These are phyloP conservation scores for Clarias gariepinus DNA, from an alignment of 2,113 vertebrate genomes.

Conservation along the genomic window DNA sequence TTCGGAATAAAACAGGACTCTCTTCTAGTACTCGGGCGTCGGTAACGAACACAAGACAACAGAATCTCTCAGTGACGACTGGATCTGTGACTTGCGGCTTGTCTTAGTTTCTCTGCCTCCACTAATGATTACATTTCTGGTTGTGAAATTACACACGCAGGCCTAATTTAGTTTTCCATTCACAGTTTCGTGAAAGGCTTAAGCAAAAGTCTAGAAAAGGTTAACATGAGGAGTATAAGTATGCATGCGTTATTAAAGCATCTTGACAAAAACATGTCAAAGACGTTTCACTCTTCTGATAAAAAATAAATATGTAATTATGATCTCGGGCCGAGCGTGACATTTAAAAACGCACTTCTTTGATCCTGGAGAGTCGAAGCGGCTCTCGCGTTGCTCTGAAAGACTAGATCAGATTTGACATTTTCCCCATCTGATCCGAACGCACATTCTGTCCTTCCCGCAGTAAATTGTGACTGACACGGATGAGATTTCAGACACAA, in stretches of 20 bases:
- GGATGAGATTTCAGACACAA: background rate
- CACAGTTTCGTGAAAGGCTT: background rate
- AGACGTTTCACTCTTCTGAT: background rate
- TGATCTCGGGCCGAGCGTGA: background rate
- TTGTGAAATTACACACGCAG: background rate
- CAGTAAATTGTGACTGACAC: background rate
- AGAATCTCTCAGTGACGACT: background rate
- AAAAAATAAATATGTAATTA: background rate
- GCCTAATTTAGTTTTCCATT: background rate
- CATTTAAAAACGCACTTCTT: background rate
- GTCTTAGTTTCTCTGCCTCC: background rate
- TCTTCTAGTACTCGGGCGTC: background rate
- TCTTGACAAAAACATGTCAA: background rate
- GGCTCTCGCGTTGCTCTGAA: background rate
- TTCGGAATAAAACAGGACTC: background rate
- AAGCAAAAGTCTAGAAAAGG: background rate
- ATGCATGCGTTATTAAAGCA: background rate
- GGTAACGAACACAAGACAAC: background rate
- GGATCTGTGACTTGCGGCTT: background rate
- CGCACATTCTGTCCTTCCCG: background rate
- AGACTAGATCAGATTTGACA: background rate
- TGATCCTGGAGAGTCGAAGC: background rate
- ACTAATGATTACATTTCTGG: background rate
- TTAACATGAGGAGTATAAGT: background rate
- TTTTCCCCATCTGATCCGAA: background rate